Conservation (phyloP, 2,797 vertebrate genomes). For the Enoplosus armatus region DNA sequence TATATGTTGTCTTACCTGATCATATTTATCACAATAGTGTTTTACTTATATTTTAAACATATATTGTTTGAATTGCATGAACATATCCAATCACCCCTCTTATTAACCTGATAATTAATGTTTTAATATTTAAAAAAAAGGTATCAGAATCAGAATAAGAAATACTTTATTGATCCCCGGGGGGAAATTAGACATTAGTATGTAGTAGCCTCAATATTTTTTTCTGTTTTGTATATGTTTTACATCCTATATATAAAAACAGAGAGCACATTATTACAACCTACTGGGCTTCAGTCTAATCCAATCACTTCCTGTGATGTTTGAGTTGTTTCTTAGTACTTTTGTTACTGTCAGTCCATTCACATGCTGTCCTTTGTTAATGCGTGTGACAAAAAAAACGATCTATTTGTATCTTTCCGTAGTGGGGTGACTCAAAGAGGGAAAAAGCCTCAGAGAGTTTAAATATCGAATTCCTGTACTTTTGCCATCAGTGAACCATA, state of each 20-base stretch:
- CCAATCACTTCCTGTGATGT: neutral
- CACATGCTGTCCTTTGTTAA: slow-evolving; percentile 10
- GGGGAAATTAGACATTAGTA: too few relatives aligned
- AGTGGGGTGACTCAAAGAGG: neutral
- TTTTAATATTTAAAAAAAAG: too few relatives aligned
- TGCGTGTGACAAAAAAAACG: neutral
- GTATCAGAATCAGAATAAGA: too few relatives aligned
- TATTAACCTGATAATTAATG: too few relatives aligned
- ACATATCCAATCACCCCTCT: too few relatives aligned
- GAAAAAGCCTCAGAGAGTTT: neutral
- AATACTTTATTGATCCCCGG: too few relatives aligned
- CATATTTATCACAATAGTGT: neutral
- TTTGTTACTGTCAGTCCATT: neutral
- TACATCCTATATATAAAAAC: too few relatives aligned
- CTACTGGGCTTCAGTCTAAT: neutral
- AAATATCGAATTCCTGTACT: neutral
- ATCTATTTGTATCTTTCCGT: neutral
- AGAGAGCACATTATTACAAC: neutral
- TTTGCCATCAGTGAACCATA: neutral
- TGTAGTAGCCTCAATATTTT: too few relatives aligned
- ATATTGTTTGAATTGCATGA: neutral
- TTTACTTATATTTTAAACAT: neutral
- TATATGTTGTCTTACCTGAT: too few relatives aligned
- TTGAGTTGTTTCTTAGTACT: neutral
- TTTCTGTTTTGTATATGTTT: neutral